Percentiles rank a stretch among this genome's conserved stretches.
Evolutionary conservation across 2,888 invertebrate genomes (phyloP).

Genomic region (Drosophila demipolita): DNA sequence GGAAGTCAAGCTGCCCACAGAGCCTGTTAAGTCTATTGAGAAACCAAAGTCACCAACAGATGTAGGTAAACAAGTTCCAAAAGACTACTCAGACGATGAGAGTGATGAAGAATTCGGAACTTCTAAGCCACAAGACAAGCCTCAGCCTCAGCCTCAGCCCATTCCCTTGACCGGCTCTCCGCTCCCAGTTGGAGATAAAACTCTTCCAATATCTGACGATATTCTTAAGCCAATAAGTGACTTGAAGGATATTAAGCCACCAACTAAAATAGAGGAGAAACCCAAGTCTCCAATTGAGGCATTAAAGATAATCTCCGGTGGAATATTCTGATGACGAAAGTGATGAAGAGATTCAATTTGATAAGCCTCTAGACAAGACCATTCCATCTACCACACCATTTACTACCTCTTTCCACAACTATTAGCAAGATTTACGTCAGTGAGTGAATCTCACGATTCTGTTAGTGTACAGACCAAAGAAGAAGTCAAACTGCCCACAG

Average conservation of each 20-base stretch:
- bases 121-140: not conserved
- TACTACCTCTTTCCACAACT: not conserved
- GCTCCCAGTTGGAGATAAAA: not conserved
- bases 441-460: not conserved
- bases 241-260: not conserved
- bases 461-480: not conserved
- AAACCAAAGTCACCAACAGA: too few relatives aligned
- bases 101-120: too few relatives aligned
- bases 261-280: constrained; percentile 22
- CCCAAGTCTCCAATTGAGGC: constrained; percentile 3
- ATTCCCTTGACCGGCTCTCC: not conserved
- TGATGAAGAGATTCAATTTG: not conserved
- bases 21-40: too few relatives aligned
- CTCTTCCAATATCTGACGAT: not conserved
- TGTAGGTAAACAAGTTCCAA: too few relatives aligned
- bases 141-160: not conserved
- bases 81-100: too few relatives aligned
- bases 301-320: not conserved
- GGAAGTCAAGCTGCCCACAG: too few relatives aligned
- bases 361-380: not conserved
- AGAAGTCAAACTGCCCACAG: not conserved
- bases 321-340: not conserved
- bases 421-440: not conserved
- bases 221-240: not conserved
- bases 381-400: not conserved